Conservation (phyloP, 2,797 vertebrate species). For the Sebastes steindachneri region DNA sequence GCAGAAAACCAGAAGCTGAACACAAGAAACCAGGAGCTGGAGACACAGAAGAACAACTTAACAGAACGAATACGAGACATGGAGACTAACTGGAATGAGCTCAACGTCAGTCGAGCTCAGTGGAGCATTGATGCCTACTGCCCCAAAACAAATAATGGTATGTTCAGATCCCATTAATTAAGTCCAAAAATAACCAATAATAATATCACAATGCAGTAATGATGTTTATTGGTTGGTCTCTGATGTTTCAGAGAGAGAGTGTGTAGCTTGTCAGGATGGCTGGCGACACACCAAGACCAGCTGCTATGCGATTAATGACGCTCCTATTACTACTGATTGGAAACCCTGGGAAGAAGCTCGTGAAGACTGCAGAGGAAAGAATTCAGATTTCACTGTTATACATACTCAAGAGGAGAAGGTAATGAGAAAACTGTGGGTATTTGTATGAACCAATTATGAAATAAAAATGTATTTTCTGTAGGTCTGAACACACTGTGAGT, state of each 20-base stretch:
- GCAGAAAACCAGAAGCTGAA: neutral
- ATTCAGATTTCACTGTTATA: conserved; percentile 44
- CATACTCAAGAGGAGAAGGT: conserved; percentile 35
- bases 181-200: neutral
- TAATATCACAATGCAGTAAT: neutral
- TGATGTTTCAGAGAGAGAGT: conserved; percentile 36
- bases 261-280: neutral
- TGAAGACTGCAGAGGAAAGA: conserved; percentile 8
- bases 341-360: conserved; percentile 55
- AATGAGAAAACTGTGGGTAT: neutral
- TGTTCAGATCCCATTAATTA: neutral
- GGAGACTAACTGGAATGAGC: neutral
- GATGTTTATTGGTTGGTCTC: neutral
- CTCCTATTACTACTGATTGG: too few species aligned
- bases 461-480: neutral
- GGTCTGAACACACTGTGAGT: neutral
- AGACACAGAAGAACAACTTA: neutral
- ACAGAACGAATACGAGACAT: neutral
- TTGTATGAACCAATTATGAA: neutral
- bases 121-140: conserved; percentile 56
- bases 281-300: conserved; percentile 41
- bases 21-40: fast-evolving
- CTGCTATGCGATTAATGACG: conserved; percentile 23
- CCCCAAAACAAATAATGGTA: fast-evolving
- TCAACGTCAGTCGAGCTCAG: neutral